These are phyloP conservation scores for Osmoderma eremita DNA, from an alignment of 2,888 invertebrate genomes.

Conservation along the genomic window DNA sequence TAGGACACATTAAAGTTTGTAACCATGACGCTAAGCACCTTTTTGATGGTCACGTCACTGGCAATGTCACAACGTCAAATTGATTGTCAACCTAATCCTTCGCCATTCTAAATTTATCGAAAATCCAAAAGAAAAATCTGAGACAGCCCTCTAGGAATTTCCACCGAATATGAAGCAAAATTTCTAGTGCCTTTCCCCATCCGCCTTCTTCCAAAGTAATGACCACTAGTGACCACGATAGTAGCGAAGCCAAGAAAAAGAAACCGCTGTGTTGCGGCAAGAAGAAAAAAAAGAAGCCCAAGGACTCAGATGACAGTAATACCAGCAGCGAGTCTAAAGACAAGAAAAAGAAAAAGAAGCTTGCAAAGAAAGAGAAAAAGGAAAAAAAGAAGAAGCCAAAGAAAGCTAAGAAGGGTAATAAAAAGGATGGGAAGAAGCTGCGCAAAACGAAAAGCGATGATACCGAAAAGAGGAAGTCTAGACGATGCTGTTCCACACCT, in stretches of 20 bases:
- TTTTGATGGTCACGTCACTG: too few species aligned
- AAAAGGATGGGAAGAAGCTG: neutral
- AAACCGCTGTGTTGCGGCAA: neutral
- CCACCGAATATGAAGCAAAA: conserved; percentile 19
- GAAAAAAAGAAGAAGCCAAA: conserved; percentile 19
- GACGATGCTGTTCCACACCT: neutral
- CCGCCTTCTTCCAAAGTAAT: neutral
- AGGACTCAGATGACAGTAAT: neutral
- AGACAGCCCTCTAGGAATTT: neutral
- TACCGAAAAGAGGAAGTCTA: neutral
- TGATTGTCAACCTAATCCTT: conserved; percentile 21
- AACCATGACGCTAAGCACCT: neutral
- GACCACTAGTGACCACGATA: conserved; percentile 7
- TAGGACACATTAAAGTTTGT: neutral
- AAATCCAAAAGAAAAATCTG: neutral
- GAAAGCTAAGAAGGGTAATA: neutral
- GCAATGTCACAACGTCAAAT: neutral
- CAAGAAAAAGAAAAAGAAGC: conserved; percentile 3
- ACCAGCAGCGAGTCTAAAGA: neutral
- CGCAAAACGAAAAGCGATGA: conserved; percentile 9
- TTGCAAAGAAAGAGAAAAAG: conserved; percentile 5
- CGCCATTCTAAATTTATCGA: neutral
- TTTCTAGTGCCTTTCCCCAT: conserved; percentile 1
- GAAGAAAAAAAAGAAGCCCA: conserved; percentile 12
- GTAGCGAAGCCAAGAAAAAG: neutral